Percentiles rank a stretch among this genome's conserved stretches.
These are phyloP conservation scores for Norana najaformis DNA, from an alignment of 2,888 invertebrate species.

Conservation along the genomic window DNA sequence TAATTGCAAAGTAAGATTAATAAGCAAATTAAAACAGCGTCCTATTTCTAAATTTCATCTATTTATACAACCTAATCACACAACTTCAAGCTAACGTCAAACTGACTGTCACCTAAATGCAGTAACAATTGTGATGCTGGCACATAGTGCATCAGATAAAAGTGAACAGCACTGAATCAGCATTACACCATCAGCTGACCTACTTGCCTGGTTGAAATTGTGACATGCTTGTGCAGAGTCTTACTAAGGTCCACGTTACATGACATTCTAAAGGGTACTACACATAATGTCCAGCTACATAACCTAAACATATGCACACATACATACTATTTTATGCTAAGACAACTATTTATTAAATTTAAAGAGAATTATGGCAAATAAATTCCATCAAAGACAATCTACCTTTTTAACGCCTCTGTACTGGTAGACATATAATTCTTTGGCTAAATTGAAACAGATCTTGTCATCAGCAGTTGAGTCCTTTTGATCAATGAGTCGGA, in stretches of 20 bases:
- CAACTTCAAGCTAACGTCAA: neutral
- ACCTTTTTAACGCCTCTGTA: conserved; percentile 96
- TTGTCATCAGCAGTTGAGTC: conserved; percentile 63
- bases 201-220: too few species aligned
- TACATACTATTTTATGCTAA: neutral
- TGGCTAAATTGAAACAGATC: conserved; percentile 96
- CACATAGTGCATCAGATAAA: neutral
- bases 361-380: neutral
- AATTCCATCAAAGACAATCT: neutral
- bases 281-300: too few species aligned
- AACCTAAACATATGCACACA: too few species aligned
- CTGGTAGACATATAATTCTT: conserved; percentile 95
- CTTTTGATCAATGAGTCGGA: conserved; percentile 46
- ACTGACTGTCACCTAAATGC: neutral
- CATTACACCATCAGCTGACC: too few species aligned
- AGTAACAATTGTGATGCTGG: neutral
- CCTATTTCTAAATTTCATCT: neutral
- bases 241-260: too few species aligned
- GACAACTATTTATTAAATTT: too few species aligned
- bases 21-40: neutral
- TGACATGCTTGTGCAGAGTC: too few species aligned
- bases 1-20: neutral
- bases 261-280: too few species aligned
- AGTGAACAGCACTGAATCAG: too few species aligned
- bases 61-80: neutral